A percentile compares a stretch with the other conserved stretches of the same genome.
Conservation (phyloP, 2,797 vertebrate genomes). For the Amazona finschi region DNA sequence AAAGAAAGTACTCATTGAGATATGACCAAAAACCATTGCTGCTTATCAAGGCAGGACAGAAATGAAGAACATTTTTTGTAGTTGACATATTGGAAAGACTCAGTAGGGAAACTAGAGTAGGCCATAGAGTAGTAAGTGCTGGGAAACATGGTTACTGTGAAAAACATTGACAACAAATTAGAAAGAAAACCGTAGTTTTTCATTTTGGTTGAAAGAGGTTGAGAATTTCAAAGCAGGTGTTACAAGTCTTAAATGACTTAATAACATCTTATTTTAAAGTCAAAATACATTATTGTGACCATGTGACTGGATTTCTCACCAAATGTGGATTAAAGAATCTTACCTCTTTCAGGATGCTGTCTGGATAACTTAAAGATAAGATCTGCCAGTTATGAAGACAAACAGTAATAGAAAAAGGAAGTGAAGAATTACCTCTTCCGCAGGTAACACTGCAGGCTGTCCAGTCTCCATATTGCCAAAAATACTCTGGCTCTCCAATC, state of each 20-base stretch:
- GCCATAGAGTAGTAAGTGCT: neutral
- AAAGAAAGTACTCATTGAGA: neutral
- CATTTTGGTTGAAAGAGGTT: neutral
- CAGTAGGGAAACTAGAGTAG: neutral
- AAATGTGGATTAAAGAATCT: neutral
- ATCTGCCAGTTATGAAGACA: neutral
- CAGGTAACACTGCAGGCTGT: constrained; percentile 92
- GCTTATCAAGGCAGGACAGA: neutral
- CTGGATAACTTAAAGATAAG: neutral
- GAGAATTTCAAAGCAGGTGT: neutral
- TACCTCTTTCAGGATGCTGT: neutral
- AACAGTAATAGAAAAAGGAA: neutral
- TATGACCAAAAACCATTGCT: neutral
- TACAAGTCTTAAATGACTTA: neutral
- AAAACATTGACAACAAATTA: neutral
- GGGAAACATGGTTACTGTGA: neutral
- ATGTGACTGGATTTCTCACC: neutral
- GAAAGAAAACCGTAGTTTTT: neutral
- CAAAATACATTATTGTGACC: neutral
- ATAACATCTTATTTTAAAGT: neutral
- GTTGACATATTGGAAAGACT: neutral
- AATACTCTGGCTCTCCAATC: constrained; percentile 81
- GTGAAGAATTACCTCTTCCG: constrained; percentile 81
- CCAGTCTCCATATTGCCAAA: constrained; percentile 91
- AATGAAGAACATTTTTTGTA: neutral